A percentile compares a stretch with the other conserved stretches of the same genome.
Evolutionary conservation across 2,797 vertebrate species (phyloP).

Genomic region (Pyrocephalus nanus): DNA sequence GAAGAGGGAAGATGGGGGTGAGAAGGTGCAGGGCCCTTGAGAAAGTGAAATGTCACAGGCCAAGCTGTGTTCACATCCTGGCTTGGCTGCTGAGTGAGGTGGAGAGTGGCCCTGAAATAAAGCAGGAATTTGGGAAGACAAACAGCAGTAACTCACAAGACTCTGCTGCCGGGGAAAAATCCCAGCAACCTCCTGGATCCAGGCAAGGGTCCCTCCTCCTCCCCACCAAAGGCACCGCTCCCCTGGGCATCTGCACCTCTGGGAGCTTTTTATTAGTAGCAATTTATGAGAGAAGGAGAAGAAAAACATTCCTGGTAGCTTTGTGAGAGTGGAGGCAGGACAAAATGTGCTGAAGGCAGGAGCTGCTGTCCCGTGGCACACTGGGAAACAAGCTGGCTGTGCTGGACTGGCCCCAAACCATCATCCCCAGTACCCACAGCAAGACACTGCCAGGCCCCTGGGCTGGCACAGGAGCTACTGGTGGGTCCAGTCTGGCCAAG

Average conservation of each 20-base stretch:
- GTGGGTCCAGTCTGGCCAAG: neutral
- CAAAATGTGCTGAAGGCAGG: slow-evolving; percentile 23
- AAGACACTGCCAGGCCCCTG: neutral
- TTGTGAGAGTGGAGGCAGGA: neutral
- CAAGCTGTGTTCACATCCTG: rapidly evolving
- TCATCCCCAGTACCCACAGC: neutral
- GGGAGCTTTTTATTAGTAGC: neutral
- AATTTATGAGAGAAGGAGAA: neutral
- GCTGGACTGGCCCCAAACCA: neutral
- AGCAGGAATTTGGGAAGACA: neutral
- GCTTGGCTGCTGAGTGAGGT: neutral
- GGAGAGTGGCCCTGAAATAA: neutral
- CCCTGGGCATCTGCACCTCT: neutral
- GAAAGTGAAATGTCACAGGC: neutral
- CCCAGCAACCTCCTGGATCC: neutral
- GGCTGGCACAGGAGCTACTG: neutral
- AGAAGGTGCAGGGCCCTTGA: neutral
- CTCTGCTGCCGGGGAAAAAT: neutral
- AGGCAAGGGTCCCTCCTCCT: neutral
- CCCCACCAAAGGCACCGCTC: neutral
- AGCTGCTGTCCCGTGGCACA: neutral
- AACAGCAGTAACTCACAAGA: slow-evolving; percentile 1
- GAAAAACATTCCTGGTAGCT: neutral
- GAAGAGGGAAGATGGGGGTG: neutral
- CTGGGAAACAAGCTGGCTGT: neutral